These are phyloP conservation scores for Trichopria drosophilae DNA, from an alignment of 2,888 invertebrate genomes.

Conservation along the genomic window DNA sequence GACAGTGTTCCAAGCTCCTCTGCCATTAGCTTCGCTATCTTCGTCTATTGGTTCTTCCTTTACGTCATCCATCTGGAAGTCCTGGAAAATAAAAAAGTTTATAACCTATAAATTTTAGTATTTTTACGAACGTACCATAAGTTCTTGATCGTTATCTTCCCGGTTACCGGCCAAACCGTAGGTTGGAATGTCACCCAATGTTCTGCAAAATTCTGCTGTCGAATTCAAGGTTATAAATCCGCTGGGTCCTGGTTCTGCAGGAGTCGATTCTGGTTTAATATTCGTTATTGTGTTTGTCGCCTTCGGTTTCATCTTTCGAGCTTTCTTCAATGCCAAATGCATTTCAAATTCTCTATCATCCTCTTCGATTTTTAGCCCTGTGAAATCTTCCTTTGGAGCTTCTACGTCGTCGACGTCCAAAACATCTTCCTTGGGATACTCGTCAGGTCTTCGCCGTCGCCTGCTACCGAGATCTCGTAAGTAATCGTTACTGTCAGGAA, in stretches of 20 bases:
- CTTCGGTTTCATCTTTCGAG: constrained; percentile 16
- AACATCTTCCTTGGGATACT: constrained; percentile 55
- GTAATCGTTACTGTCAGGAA: constrained; percentile 57
- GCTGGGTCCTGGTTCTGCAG: constrained; percentile 58
- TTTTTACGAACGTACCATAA: constrained; percentile 59
- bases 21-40: constrained; percentile 62
- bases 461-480: constrained; percentile 56
- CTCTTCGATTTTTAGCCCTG: constrained; percentile 67
- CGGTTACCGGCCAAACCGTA: constrained; percentile 90
- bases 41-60: constrained; percentile 48
- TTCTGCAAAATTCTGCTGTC: constrained; percentile 95
- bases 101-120: not conserved
- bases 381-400: constrained; percentile 51
- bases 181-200: constrained; percentile 92
- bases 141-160: constrained; percentile 76
- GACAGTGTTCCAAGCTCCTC: constrained; percentile 83
- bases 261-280: not conserved
- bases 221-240: constrained; percentile 73
- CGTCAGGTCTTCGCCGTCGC: constrained; percentile 60
- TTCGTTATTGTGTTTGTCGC: constrained; percentile 3
- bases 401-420: constrained; percentile 65
- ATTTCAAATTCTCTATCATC: constrained; percentile 73
- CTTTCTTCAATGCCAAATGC: constrained; percentile 66
- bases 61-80: constrained; percentile 53
- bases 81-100: constrained; percentile 51